These are phyloP conservation scores for Sebastes reedi DNA, from an alignment of 2,797 vertebrate genomes.

Conservation along the genomic window DNA sequence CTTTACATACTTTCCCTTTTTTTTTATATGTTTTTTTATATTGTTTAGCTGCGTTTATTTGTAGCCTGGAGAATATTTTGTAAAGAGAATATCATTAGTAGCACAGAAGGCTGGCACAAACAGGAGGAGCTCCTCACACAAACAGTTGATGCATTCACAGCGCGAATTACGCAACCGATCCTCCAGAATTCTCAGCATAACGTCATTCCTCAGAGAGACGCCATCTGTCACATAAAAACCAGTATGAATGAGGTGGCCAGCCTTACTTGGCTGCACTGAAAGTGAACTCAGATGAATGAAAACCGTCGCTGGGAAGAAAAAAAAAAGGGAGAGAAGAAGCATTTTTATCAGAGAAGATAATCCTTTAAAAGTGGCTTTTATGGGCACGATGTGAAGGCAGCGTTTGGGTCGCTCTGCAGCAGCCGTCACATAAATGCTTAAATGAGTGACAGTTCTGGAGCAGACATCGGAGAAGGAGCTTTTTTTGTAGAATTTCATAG, in stretches of 20 bases:
- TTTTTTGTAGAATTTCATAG: neutral
- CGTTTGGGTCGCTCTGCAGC: constrained; percentile 2
- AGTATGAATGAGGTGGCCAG: neutral
- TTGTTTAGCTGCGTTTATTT: neutral
- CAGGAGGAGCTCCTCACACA: neutral
- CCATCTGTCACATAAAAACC: constrained; percentile 33
- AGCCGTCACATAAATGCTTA: neutral
- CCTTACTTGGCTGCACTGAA: neutral
- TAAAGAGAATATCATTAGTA: neutral
- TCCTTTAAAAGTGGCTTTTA: neutral
- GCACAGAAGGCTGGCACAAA: neutral
- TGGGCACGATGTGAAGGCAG: neutral
- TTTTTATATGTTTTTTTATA: neutral
- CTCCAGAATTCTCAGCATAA: constrained; percentile 8
- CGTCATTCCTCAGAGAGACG: neutral
- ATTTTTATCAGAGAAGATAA: neutral
- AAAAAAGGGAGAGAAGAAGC: neutral
- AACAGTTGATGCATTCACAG: constrained; percentile 13
- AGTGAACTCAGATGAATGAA: constrained; percentile 25
- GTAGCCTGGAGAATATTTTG: neutral
- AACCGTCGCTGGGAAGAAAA: neutral
- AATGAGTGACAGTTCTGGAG: constrained; percentile 4
- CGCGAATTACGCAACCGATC: constrained; percentile 14
- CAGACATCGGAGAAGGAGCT: neutral
- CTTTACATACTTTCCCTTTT: neutral